These are phyloP conservation scores for Rhagoletis pomonella DNA, from an alignment of 1,140 invertebrate genomes.

Conservation along the genomic window DNA sequence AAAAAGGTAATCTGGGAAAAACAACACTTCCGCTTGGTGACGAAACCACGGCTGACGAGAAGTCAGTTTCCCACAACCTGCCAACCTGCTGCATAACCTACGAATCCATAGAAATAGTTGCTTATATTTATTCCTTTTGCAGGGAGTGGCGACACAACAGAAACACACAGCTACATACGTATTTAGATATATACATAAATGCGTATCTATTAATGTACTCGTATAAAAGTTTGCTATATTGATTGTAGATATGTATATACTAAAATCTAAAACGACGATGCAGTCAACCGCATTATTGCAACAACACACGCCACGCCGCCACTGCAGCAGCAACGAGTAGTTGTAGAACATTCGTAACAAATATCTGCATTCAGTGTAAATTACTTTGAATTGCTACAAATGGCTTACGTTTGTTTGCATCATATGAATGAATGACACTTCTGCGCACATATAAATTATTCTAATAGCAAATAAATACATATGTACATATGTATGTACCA, in stretches of 20 bases:
- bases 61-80: not conserved
- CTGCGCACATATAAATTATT: not conserved
- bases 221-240: too few relatives aligned
- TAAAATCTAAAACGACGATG: slow-evolving; percentile 15
- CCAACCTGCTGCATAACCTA: not conserved
- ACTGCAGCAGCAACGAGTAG: too few relatives aligned
- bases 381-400: slow-evolving; percentile 28
- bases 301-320: too few relatives aligned
- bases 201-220: not conserved
- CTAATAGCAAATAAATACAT: not conserved
- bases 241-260: not conserved
- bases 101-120: too few relatives aligned
- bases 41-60: too few relatives aligned
- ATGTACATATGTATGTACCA: not conserved
- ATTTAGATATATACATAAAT: not conserved
- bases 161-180: not conserved
- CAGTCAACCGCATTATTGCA: slow-evolving; percentile 2
- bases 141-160: too few relatives aligned
- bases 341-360: not conserved
- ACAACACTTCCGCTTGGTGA: slow-evolving; percentile 2
- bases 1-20: too few relatives aligned
- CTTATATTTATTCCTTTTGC: too few relatives aligned
- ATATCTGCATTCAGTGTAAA: not conserved
- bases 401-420: not conserved
- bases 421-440: not conserved